phyloP scores from a whole-genome alignment of 1,140 invertebrate genomes.

The Drosophila pandora region DNA sequence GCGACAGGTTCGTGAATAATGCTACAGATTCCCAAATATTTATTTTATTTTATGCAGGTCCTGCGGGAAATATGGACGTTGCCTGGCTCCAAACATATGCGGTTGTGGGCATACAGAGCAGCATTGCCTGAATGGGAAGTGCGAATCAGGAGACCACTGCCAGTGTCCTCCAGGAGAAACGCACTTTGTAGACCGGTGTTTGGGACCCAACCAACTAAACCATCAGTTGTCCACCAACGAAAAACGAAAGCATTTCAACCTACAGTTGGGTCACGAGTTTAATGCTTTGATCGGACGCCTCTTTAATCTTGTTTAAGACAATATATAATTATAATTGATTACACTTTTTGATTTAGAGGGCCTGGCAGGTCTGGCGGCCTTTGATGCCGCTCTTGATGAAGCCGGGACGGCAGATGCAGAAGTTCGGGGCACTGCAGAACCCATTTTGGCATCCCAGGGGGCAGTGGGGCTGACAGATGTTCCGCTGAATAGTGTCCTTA shows the following conservation, averaged over 20 bases:
- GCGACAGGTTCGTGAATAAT: slow-evolving; percentile 50
- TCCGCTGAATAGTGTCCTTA: slow-evolving; percentile 82
- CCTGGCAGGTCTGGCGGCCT: slow-evolving; percentile 87
- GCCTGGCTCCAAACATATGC: slow-evolving; percentile 66
- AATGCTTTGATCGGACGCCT: slow-evolving; percentile 64
- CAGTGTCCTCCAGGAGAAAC: slow-evolving; percentile 45
- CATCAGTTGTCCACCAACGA: slow-evolving; percentile 36
- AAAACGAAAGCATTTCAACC: slow-evolving; percentile 32
- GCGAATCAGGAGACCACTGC: slow-evolving; percentile 56
- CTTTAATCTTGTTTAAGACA: slow-evolving; percentile 49
- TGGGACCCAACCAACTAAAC: slow-evolving; percentile 16
- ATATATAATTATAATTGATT: slow-evolving; percentile 4
- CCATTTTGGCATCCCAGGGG: slow-evolving; percentile 87
- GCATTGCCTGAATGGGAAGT: slow-evolving; percentile 55
- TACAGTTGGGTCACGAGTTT: slow-evolving; percentile 64
- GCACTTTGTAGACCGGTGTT: slow-evolving; percentile 67
- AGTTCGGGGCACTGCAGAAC: slow-evolving; percentile 86
- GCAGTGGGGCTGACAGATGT: slow-evolving; percentile 85
- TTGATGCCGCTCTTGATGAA: slow-evolving; percentile 88
- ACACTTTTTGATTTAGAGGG: slow-evolving; percentile 24
- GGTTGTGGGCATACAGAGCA: slow-evolving; percentile 55
- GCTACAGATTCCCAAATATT: background rate
- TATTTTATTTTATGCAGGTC: slow-evolving; percentile 26
- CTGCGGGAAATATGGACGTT: slow-evolving; percentile 69
- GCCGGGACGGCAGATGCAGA: slow-evolving; percentile 86